A percentile compares a stretch with the other conserved stretches of the same genome.
Conservation (phyloP, 2,888 invertebrate genomes). For the Eristalis arbustorum region DNA sequence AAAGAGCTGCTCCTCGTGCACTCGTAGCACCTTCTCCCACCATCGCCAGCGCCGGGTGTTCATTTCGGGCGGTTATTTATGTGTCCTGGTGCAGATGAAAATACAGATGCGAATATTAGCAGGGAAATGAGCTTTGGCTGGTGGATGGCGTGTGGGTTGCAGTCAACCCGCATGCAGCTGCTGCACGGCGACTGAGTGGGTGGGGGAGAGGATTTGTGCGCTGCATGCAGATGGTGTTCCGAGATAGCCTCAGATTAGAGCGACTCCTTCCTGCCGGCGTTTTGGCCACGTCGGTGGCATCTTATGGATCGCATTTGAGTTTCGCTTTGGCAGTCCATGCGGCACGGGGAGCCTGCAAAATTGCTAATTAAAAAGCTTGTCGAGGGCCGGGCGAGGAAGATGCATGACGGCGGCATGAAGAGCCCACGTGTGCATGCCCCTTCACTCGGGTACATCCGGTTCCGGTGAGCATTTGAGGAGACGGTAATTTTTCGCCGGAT, state of each 20-base stretch:
- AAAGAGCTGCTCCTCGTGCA: background rate
- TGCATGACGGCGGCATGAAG: background rate
- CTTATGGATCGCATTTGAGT: slow-evolving; percentile 13
- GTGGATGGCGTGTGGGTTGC: background rate
- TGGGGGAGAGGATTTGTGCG: background rate
- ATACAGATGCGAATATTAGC: slow-evolving; percentile 53
- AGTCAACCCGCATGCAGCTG: slow-evolving; percentile 5
- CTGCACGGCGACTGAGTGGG: background rate
- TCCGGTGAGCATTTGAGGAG: background rate
- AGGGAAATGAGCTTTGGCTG: slow-evolving; percentile 12
- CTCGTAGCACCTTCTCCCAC: background rate
- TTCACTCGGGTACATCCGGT: background rate
- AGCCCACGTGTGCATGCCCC: background rate
- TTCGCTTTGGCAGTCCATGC: background rate
- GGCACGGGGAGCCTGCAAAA: background rate
- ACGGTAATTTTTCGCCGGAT: background rate
- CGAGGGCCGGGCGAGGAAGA: background rate
- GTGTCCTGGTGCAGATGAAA: slow-evolving; percentile 54
- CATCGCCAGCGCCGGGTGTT: background rate
- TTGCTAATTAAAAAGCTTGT: background rate
- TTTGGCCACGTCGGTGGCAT: background rate
- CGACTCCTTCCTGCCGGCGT: background rate
- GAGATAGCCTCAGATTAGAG: slow-evolving; percentile 12
- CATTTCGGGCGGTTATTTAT: slow-evolving; percentile 54
- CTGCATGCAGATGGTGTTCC: background rate